Evolutionary conservation across 2,888 invertebrate genomes (phyloP).

Genomic region (Sinotaia quadrata): DNA sequence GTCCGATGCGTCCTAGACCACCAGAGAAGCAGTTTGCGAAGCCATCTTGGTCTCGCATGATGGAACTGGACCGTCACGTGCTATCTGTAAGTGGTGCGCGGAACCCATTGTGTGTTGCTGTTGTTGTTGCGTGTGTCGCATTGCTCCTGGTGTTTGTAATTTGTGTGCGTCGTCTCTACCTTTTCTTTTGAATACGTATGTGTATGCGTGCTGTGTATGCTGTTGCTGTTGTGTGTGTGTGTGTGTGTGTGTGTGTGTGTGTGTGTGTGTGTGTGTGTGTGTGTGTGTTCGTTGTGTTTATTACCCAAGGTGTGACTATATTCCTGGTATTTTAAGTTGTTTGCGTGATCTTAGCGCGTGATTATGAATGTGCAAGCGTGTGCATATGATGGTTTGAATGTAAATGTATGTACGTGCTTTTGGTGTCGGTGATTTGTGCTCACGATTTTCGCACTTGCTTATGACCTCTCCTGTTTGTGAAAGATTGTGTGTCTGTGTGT

Average conservation of each 20-base stretch:
- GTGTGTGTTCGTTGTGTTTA: background rate
- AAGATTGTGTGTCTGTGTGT: too few relatives aligned
- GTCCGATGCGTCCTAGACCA: slow-evolving; percentile 10
- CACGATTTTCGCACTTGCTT: too few relatives aligned
- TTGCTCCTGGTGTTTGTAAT: background rate
- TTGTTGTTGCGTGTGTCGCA: background rate
- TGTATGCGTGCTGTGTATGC: background rate
- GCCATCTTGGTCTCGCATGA: slow-evolving; percentile 3
- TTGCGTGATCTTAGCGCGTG: too few relatives aligned
- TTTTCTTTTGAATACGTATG: background rate
- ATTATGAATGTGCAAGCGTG: too few relatives aligned
- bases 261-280: background rate
- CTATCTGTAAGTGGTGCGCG: slow-evolving; percentile 5
- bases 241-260: background rate
- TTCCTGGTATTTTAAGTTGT: too few relatives aligned
- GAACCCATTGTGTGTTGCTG: background rate
- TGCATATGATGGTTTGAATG: too few relatives aligned
- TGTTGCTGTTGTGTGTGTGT: background rate
- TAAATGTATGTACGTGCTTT: too few relatives aligned
- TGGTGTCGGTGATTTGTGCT: too few relatives aligned
- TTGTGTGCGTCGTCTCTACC: background rate
- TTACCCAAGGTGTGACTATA: too few relatives aligned
- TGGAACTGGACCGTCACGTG: slow-evolving; percentile 16
- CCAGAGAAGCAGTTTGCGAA: background rate
- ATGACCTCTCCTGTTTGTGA: too few relatives aligned